These are phyloP conservation scores for Meleagris gallopavo DNA, from an alignment of 2,113 vertebrate species.

Conservation along the genomic window DNA sequence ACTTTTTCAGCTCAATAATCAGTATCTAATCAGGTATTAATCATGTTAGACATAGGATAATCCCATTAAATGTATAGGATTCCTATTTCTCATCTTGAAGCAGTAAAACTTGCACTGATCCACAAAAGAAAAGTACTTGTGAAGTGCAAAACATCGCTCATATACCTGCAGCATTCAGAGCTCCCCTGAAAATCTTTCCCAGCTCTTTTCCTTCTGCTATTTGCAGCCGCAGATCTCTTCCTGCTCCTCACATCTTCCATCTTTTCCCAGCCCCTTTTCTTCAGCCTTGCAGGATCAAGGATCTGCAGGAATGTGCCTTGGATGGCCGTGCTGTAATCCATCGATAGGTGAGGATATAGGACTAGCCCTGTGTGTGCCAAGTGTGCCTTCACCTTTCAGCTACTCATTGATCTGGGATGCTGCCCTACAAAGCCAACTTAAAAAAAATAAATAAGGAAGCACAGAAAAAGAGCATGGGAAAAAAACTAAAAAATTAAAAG, in stretches of 20 bases:
- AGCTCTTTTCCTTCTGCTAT: background rate
- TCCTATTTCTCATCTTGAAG: background rate
- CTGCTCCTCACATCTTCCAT: background rate
- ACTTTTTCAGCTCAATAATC: background rate
- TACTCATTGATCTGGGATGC: background rate
- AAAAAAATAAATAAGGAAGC: background rate
- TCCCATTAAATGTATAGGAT: background rate
- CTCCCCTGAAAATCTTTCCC: background rate
- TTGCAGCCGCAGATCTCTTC: background rate
- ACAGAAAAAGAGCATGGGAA: background rate
- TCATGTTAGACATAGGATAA: background rate
- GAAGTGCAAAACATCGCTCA: background rate
- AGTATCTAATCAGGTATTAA: background rate
- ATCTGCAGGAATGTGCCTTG: background rate
- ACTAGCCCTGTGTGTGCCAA: background rate
- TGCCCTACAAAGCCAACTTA: background rate
- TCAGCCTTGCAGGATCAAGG: no score
- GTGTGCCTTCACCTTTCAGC: background rate
- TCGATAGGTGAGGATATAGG: background rate
- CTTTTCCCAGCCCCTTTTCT: background rate
- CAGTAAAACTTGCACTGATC: background rate
- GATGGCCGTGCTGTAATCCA: fast-evolving
- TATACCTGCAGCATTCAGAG: background rate
- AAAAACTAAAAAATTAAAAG: background rate
- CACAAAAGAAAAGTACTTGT: background rate